Conservation (phyloP, 2,888 invertebrate species). For the Onthophagus sagittarius region DNA sequence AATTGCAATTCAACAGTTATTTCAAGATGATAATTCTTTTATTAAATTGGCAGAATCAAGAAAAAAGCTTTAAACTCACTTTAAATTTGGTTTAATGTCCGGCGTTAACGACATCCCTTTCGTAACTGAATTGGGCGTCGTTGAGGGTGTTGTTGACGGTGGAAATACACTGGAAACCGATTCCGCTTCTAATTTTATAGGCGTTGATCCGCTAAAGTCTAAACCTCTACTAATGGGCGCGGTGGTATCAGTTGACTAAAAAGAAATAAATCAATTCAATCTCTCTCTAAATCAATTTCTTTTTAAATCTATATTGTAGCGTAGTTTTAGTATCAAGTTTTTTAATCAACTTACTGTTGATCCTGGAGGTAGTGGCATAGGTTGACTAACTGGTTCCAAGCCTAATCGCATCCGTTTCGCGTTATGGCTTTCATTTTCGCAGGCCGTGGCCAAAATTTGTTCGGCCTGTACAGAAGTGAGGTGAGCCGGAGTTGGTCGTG, state of each 20-base stretch:
- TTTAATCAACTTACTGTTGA: conserved; percentile 52
- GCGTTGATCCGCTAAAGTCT: conserved; percentile 44
- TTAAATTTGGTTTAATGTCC: conserved; percentile 49
- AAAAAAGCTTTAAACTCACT: conserved; percentile 31
- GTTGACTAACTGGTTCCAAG: conserved; percentile 89
- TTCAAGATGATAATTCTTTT: too few relatives aligned
- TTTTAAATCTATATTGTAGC: background rate
- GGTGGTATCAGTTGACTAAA: conserved; percentile 56
- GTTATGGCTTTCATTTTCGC: conserved; percentile 96
- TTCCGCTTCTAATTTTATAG: conserved; percentile 45
- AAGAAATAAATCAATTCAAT: conserved; percentile 6
- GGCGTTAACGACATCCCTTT: conserved; percentile 46
- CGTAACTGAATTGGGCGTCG: conserved; percentile 51
- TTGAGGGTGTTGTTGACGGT: conserved; percentile 51
- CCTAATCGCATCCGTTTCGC: conserved; percentile 96
- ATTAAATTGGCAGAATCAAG: too few relatives aligned
- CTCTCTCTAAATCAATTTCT: background rate
- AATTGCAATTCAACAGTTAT: too few relatives aligned
- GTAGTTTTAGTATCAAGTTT: background rate
- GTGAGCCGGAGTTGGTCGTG: conserved; percentile 93
- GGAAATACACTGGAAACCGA: conserved; percentile 43
- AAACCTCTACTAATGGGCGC: conserved; percentile 52
- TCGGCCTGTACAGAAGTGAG: conserved; percentile 95
- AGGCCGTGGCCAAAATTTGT: conserved; percentile 91
- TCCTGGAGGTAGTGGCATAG: conserved; percentile 73